Evolutionary conservation across 2,113 vertebrate genomes (phyloP).

Genomic region (Euleptes europaea): DNA sequence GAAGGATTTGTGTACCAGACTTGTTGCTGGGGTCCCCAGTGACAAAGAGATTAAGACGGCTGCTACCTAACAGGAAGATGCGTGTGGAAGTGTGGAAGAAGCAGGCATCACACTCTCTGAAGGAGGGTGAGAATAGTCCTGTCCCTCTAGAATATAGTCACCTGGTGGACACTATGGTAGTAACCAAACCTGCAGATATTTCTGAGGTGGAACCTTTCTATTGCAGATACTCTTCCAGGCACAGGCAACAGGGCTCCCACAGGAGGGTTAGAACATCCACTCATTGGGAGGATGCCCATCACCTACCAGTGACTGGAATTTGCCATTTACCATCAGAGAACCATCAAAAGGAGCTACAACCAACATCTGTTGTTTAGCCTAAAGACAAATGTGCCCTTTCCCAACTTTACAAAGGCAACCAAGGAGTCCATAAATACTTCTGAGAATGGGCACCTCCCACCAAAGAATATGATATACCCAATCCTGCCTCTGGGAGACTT

Average conservation of each 20-base stretch:
- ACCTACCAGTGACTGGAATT: no score
- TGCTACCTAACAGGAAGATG: no score
- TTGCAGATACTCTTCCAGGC: background rate
- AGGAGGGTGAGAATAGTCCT: no score
- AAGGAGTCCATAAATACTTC: no score
- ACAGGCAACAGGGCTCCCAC: background rate
- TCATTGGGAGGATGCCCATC: fast-evolving
- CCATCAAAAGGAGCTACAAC: background rate
- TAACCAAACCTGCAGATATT: background rate
- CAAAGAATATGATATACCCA: background rate
- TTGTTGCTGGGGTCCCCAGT: no score
- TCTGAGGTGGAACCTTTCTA: constrained; percentile 1
- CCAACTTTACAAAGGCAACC: no score
- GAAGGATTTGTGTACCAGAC: no score
- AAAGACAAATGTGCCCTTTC: background rate
- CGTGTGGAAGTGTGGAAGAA: no score
- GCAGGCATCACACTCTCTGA: no score
- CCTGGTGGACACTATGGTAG: background rate
- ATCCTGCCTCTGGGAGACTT: background rate
- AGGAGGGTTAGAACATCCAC: background rate
- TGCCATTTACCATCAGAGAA: background rate
- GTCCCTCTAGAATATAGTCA: no score
- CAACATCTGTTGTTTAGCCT: background rate
- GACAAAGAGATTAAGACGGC: no score
- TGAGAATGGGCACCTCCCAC: no score